Base-by-base conservation (phyloP, 2,888 invertebrate species). In the Athetis lepigone region DNA sequence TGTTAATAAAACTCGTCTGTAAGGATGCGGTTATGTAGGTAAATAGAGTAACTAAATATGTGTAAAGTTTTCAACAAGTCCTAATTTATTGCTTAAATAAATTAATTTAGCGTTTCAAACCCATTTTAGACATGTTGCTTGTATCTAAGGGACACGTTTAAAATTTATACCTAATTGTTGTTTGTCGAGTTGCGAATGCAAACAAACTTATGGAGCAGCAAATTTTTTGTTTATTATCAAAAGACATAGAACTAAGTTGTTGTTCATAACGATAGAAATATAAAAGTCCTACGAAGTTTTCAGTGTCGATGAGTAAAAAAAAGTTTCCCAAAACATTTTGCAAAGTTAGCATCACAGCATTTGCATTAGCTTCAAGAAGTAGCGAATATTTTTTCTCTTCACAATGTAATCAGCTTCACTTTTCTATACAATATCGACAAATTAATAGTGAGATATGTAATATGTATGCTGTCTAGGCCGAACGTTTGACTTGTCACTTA, bases 61-160 rank as follows among this genome's bases (percentile, higher is more conserved):
- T 16, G 0, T 16, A 27, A 56, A 56, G 29, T 29, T 65, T 37
- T 56, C 16, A 19, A 25, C 29, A 29, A 37, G 16, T 8, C n/a
- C n/a, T 29, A 42, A 67, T 60, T 60, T 60, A 59, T 67, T 11
- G 25, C 33, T 21, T 37, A 13, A 39, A 49, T 52, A 68, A 49
- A 60, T 67, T 52, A 33, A 29, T 49, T 36, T 36, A 21, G 19
- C 29, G 29, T 67, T 42, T 42, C 27, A 42, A 36, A 59, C 23
- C 18, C 36, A 21, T 47, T 58, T 47, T 33, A 49, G 25, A 49
- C 18, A 23, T 46, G n/a, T n/a, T n/a, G n/a, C n/a, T n/a, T n/a
- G n/a, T n/a, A n/a, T n/a, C n/a, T n/a, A n/a, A n/a, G n/a, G n/a
- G n/a, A n/a, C n/a, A n/a, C n/a, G n/a, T n/a, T n/a, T n/a, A n/a